Evolutionary conservation across 1,140 invertebrate species (phyloP).

Genomic region (Acyrthosiphon pisum): DNA sequence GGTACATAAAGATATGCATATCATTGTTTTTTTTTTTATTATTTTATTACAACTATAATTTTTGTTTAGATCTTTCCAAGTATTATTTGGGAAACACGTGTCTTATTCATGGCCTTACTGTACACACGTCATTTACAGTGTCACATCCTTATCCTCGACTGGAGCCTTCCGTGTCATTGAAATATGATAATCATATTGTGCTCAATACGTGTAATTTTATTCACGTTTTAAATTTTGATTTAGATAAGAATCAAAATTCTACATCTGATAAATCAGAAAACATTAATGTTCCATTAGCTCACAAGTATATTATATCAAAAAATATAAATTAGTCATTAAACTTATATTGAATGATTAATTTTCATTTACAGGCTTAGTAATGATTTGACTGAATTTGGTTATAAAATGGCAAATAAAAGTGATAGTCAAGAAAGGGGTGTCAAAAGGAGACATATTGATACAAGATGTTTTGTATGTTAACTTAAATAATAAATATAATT

Average conservation of each 20-base stretch:
- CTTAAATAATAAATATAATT: not conserved
- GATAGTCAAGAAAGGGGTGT: constrained; percentile 50
- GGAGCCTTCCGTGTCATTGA: constrained; percentile 69
- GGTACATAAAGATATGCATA: constrained; percentile 50
- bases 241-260: constrained; percentile 60
- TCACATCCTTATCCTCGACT: constrained; percentile 74
- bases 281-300: constrained; percentile 39
- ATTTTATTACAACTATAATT: constrained; percentile 58
- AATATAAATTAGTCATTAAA: not conserved
- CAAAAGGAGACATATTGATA: constrained; percentile 45
- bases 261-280: constrained; percentile 44
- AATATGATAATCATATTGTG: constrained; percentile 71
- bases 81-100: constrained; percentile 69
- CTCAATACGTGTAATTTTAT: constrained; percentile 78
- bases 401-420: constrained; percentile 53
- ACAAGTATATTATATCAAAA: constrained; percentile 30
- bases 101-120: constrained; percentile 72
- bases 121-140: constrained; percentile 74
- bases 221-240: constrained; percentile 69
- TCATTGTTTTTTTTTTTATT: constrained; percentile 23
- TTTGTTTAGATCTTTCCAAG: constrained; percentile 70
- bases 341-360: not conserved
- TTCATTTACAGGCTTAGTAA: constrained; percentile 30
- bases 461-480: constrained; percentile 54
- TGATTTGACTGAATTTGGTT: constrained; percentile 53